Evolutionary conservation across 2,113 vertebrate species (phyloP).

Genomic region (Sapayoa aenigma): DNA sequence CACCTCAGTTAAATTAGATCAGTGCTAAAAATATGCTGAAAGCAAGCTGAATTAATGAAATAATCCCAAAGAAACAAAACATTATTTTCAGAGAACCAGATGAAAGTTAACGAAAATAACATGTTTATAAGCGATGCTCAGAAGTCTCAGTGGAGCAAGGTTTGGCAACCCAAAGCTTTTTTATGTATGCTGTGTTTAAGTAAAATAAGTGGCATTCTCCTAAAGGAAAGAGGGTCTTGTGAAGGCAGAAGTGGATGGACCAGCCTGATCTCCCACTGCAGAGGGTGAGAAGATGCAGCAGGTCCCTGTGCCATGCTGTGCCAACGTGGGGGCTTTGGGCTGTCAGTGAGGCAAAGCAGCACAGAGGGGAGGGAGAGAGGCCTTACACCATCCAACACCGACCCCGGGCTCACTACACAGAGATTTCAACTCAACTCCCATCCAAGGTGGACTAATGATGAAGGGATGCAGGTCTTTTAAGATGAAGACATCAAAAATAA

Average conservation of each 20-base stretch:
- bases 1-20: slow-evolving; percentile 31
- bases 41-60: slow-evolving; percentile 33
- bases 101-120: slow-evolving; percentile 6
- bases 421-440: slow-evolving; percentile 31
- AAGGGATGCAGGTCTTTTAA: slow-evolving; percentile 39
- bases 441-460: slow-evolving; percentile 42
- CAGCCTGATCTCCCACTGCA: neutral
- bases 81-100: neutral
- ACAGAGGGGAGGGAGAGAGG: neutral
- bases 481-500: slow-evolving; percentile 43
- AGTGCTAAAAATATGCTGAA: slow-evolving; percentile 14
- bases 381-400: slow-evolving; percentile 14
- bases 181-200: neutral
- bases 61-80: slow-evolving; percentile 8
- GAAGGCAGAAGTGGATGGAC: slow-evolving; percentile 2
- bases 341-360: slow-evolving; percentile 32
- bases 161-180: neutral
- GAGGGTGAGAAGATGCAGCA: neutral
- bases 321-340: neutral
- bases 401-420: neutral
- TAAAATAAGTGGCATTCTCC: slow-evolving; percentile 2
- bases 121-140: neutral
- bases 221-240: neutral
- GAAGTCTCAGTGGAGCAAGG: neutral
- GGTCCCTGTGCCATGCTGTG: slow-evolving; percentile 9